These are phyloP conservation scores for Coleophora deauratella DNA, from an alignment of 2,888 invertebrate species.

Conservation along the genomic window DNA sequence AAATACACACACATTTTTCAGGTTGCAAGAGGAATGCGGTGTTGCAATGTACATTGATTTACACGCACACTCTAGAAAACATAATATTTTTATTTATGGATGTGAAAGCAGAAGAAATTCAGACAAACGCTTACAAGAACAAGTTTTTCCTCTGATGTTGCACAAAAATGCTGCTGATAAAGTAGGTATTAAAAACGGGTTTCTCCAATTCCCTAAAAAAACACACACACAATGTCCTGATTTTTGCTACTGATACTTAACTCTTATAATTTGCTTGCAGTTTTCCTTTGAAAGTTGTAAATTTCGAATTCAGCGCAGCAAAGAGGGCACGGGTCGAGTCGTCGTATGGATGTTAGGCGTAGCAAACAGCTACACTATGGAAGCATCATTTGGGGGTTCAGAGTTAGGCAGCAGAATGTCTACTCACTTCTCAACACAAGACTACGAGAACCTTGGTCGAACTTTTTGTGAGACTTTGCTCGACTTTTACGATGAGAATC, in stretches of 20 bases:
- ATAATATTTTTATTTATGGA: constrained; percentile 97
- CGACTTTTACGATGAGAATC: constrained; percentile 92
- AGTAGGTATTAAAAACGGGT: constrained; percentile 67
- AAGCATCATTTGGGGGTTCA: constrained; percentile 95
- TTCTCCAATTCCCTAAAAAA: not conserved
- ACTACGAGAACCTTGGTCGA: constrained; percentile 81
- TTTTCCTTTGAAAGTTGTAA: constrained; percentile 96
- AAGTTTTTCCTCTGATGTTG: constrained; percentile 95
- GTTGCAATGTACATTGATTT: constrained; percentile 94
- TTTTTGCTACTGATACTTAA: not conserved
- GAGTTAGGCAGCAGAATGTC: constrained; percentile 85
- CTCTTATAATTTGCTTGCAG: constrained; percentile 54
- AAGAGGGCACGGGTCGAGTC: constrained; percentile 95
- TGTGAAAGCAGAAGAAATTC: constrained; percentile 89
- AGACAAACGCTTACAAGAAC: constrained; percentile 88
- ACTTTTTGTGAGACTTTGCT: constrained; percentile 94
- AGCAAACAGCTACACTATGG: constrained; percentile 95
- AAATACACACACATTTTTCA: constrained; percentile 25
- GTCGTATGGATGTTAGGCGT: constrained; percentile 97
- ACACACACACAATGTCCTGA: too few species aligned
- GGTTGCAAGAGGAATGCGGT: constrained; percentile 91
- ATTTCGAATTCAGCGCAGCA: constrained; percentile 93
- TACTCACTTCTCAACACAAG: constrained; percentile 87
- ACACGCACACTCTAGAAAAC: constrained; percentile 95
- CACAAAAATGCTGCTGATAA: constrained; percentile 94